Evolutionary conservation across 2,113 vertebrate species (phyloP), one percentile per base, ranked within the genome.

Genomic region (Dasyurus viverrinus): DNA sequence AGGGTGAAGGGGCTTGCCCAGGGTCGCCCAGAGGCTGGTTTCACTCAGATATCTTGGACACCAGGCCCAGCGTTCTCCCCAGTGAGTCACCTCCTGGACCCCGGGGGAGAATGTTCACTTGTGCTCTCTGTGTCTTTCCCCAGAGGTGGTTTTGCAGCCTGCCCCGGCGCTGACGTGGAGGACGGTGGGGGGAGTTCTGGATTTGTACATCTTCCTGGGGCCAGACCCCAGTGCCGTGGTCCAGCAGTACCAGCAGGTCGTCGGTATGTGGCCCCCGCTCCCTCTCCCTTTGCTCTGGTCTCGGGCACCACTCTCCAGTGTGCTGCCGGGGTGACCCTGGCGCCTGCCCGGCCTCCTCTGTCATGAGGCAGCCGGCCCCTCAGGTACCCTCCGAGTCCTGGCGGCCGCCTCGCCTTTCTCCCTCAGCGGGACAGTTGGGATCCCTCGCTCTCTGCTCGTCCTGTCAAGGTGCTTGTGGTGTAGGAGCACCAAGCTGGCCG

Each of bases 181-280:
- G 19, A 99, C 99, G 0, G 99, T 99, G 0, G 99, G 99, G 12
- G 99, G 99, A 0, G 98, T 99, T 93, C 98, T 99, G 89, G 99
- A 99, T 97, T 99, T 99, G 54, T 99, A 99, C 36, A 60, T 99
- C 91, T 99, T 99, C 97, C 98, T 99, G 30, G 99, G 99, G 6
- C 98, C 98, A 0, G 97, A 99, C 96, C 99, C 99, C 24, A 97
- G 96, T 91, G 98, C 98, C 91, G 99, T 99, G 46, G 97, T 99
- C 92, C 98, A 97, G 90, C 98, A 99, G 97, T 99, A 99, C 97
- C 95, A 99, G 97, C 98, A 99, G 91, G 99, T 99, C 90, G 97
- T 99, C 97, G 99, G 99, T 99, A 60, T 96, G 98, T 48, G 1
- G 47, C 8, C 89, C 52, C 47, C 84, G 19, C 47, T 42, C 9